Evolutionary conservation across 1,140 invertebrate genomes (phyloP).

Genomic region (Formica selysi): DNA sequence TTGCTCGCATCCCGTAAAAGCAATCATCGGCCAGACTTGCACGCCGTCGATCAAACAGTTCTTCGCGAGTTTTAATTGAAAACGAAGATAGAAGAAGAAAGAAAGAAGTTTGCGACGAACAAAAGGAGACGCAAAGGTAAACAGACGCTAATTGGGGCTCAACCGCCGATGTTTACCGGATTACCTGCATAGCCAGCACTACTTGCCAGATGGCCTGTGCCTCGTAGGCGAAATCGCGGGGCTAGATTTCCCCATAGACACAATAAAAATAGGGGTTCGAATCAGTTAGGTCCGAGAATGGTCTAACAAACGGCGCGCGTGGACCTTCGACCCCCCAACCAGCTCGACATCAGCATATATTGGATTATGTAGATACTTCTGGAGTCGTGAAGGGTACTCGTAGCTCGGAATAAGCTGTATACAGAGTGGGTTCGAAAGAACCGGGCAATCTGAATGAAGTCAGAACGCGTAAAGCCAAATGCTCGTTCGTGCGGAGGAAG

Average conservation of each 20-base stretch:
- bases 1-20: constrained; percentile 48
- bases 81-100: constrained; percentile 65
- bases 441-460: constrained; percentile 71
- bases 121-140: constrained; percentile 74
- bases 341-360: constrained; percentile 76
- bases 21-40: constrained; percentile 58
- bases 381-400: constrained; percentile 58
- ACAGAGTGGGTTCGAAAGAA: constrained; percentile 67
- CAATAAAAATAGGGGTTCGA: constrained; percentile 79
- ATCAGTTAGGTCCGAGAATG: constrained; percentile 25
- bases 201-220: constrained; percentile 79
- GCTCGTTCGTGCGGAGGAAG: constrained; percentile 51
- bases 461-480: constrained; percentile 63
- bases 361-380: constrained; percentile 79
- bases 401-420: constrained; percentile 67
- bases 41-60: constrained; percentile 53
- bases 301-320: constrained; percentile 80
- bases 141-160: constrained; percentile 80
- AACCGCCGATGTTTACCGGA: constrained; percentile 76
- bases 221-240: constrained; percentile 66
- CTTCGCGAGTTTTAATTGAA: constrained; percentile 78
- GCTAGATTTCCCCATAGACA: constrained; percentile 82
- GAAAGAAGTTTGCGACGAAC: constrained; percentile 42
- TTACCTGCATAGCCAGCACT: constrained; percentile 72
- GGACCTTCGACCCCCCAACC: constrained; percentile 74